phyloP scores from a whole-genome alignment of 2,888 invertebrate genomes.

The Oxyteleia sp. region DNA sequence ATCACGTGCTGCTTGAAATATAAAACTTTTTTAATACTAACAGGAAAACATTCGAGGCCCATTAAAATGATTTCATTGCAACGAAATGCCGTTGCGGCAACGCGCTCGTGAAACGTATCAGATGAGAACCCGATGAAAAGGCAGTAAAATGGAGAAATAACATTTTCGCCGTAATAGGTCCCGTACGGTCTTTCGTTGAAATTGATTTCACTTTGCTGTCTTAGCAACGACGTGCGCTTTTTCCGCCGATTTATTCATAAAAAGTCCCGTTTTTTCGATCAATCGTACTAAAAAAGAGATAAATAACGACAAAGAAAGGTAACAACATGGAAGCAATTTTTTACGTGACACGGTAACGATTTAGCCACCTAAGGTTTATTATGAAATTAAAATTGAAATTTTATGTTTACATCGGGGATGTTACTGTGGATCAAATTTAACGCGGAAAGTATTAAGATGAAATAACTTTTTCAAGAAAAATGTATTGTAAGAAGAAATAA shows the following conservation, averaged over 20 bases:
- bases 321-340: too few relatives aligned
- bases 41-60: constrained; percentile 51
- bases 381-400: too few relatives aligned
- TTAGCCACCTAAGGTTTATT: too few relatives aligned
- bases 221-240: constrained; percentile 1
- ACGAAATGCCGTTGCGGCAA: constrained; percentile 47
- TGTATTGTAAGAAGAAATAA: too few relatives aligned
- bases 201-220: constrained; percentile 43
- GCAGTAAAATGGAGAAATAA: constrained; percentile 62
- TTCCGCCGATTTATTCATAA: constrained; percentile 16
- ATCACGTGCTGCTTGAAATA: constrained; percentile 55
- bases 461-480: too few relatives aligned
- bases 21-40: constrained; percentile 55
- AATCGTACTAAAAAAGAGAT: not conserved
- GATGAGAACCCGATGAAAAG: constrained; percentile 64
- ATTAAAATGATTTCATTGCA: constrained; percentile 64
- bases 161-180: constrained; percentile 50
- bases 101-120: constrained; percentile 53
- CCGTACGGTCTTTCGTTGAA: constrained; percentile 34
- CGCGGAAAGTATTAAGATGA: too few relatives aligned
- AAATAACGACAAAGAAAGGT: not conserved
- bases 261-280: constrained; percentile 14
- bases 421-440: too few relatives aligned
- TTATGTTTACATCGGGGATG: too few relatives aligned
- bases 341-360: too few relatives aligned